Conservation (phyloP, 2,888 invertebrate genomes). For the Conus canariensis region DNA sequence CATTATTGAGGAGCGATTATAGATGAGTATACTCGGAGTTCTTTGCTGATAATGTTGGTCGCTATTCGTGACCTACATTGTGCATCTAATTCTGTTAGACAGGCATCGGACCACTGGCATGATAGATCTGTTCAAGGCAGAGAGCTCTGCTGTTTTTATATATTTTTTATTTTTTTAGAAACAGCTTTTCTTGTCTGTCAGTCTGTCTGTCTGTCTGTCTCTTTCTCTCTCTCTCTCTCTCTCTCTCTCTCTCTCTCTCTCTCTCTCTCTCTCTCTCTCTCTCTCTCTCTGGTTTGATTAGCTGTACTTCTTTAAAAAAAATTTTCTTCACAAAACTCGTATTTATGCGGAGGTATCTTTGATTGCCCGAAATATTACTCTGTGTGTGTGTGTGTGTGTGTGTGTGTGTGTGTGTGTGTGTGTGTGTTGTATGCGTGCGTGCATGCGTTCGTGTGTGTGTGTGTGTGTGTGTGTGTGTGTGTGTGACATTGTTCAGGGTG, state of each 20-base stretch:
- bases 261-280: background rate
- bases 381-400: conserved; percentile 10
- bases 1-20: too few species aligned
- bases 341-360: background rate
- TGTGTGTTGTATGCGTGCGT: background rate
- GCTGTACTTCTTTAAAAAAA: too few species aligned
- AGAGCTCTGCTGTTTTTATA: too few species aligned
- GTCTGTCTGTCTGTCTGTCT: background rate
- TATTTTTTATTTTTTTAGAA: background rate
- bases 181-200: background rate
- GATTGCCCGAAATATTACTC: background rate
- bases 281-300: background rate
- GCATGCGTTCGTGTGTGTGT: background rate
- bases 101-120: too few species aligned
- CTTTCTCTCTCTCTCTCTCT: background rate
- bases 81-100: too few species aligned
- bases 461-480: background rate
- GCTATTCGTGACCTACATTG: too few species aligned
- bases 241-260: background rate
- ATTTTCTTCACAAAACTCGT: too few species aligned
- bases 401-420: conserved; percentile 5
- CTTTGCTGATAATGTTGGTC: too few species aligned
- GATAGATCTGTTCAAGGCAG: too few species aligned
- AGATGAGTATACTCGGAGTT: too few species aligned
- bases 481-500: conserved; percentile 81